Evolutionary conservation across 2,888 invertebrate species (phyloP), one percentile per base, ranked within the genome.

Genomic region (Caenorhabditis virilis): DNA sequence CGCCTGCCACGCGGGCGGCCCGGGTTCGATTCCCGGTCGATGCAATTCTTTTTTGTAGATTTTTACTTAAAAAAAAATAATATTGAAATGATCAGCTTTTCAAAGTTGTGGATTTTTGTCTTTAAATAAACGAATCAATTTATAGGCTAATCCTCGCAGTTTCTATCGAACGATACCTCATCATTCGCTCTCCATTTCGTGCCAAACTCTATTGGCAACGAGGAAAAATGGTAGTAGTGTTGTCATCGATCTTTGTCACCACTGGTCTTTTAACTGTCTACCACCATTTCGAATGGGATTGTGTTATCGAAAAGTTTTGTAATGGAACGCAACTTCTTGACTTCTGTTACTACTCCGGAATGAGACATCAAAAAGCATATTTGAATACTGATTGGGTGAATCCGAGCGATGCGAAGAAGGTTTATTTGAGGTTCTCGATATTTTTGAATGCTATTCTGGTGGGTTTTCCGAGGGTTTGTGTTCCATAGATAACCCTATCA

Each of bases 231-330:
- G 72, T 66, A 0, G 59, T 68, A 2, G 72, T 79, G 0, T 55
- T 82, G n/a, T 69, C 71, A 7, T 63, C 70, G 7, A 75, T 82
- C 16, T 77, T 79, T 57, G 61, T 74, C 22, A 64, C 70, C 3
- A 81, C 81, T 15, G 79, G 79, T 67, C 50, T 73, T 1, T 51
- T 77, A 25, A 79, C 78, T 3, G 56, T 77, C 22, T 82, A 82
- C 46, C 82, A 82, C 41, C 77, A 79, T 46, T 78, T 82, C 58
- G 82, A 82, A 49, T 79, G 76, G 62, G 82, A 82, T 51, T 82
- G 82, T 51, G 70, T 74, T 11, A 66, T 82, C 23, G 65, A 71
- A 2, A 58, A 67, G 22, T 78, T 79, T 56, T 82, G 82, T 57
- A 82, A 82, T 35, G 68, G 70, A 7, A 82, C 79, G 1, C 82